These are phyloP conservation scores for Argopecten irradians DNA, from an alignment of 1,140 invertebrate species.

Conservation along the genomic window DNA sequence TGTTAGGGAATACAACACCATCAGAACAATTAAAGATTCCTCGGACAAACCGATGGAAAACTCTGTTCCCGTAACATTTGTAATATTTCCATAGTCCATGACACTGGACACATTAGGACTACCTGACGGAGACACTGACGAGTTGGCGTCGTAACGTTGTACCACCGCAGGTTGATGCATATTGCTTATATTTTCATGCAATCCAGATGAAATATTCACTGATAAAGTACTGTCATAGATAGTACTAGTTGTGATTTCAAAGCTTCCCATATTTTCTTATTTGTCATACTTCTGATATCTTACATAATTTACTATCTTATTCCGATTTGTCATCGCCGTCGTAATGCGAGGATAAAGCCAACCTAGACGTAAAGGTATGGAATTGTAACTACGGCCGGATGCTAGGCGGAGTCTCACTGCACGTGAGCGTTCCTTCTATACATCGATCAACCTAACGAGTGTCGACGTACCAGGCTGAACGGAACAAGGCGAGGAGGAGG, in stretches of 20 bases:
- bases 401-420: slow-evolving; percentile 4
- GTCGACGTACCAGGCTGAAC: slow-evolving; percentile 6
- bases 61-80: neutral
- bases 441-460: slow-evolving; percentile 8
- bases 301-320: neutral
- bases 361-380: neutral
- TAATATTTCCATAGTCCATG: neutral
- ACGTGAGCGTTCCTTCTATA: neutral
- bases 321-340: neutral
- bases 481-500: neutral
- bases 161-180: neutral
- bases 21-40: slow-evolving; percentile 46
- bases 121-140: neutral
- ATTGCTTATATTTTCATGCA: neutral
- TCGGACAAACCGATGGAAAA: neutral
- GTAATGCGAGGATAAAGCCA: neutral
- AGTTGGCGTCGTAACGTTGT: neutral
- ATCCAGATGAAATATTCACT: neutral
- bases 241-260: neutral
- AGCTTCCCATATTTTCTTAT: slow-evolving; percentile 3
- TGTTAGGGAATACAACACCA: slow-evolving; percentile 68
- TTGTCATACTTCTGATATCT: neutral
- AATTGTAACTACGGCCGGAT: neutral
- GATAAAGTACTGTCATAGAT: neutral
- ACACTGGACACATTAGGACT: neutral